Percentiles rank a stretch among this genome's conserved stretches.
Evolutionary conservation across 2,797 vertebrate species (phyloP).

Genomic region (Paramormyrops hopkinsi): DNA sequence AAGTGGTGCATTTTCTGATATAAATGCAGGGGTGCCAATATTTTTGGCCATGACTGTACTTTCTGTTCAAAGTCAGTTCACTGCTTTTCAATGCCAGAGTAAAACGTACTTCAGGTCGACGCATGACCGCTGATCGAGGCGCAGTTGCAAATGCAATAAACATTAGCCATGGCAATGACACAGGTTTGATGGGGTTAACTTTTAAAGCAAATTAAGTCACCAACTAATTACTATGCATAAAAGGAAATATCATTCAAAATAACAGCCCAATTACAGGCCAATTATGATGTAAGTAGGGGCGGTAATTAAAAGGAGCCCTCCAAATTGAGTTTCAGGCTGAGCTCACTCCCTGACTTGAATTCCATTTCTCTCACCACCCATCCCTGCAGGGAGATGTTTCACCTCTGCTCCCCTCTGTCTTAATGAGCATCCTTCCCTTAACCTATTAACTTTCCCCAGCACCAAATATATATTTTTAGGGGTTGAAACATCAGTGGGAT

Average conservation of each 20-base stretch:
- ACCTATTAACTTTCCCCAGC: neutral
- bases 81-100: neutral
- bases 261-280: slow-evolving; percentile 6
- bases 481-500: neutral
- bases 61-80: neutral
- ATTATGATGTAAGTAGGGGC: neutral
- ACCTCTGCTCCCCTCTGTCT: neutral
- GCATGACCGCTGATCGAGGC: neutral
- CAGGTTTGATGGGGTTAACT: neutral
- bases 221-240: neutral
- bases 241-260: neutral
- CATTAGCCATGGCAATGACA: neutral
- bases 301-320: slow-evolving; percentile 4
- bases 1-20: no score
- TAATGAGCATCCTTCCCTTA: neutral
- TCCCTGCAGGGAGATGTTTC: neutral
- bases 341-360: neutral
- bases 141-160: neutral
- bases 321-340: neutral
- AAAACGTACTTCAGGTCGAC: neutral
- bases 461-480: neutral
- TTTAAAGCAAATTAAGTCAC: slow-evolving; percentile 2
- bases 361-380: neutral
- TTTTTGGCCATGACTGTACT: neutral
- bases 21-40: no score